These are phyloP conservation scores for Pollenia amentaria DNA, from an alignment of 2,888 invertebrate species.

Conservation along the genomic window DNA sequence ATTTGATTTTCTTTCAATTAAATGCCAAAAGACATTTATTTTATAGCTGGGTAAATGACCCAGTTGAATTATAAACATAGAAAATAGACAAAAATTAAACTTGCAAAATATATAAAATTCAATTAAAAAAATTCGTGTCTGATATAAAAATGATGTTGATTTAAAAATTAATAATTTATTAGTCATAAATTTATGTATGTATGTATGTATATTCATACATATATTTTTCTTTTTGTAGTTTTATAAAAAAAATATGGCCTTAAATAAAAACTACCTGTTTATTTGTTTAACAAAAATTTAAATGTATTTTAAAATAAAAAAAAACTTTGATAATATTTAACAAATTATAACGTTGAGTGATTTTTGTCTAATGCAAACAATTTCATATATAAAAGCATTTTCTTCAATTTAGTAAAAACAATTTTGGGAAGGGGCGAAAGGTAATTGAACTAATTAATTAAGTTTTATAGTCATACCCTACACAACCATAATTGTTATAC, in stretches of 20 bases:
- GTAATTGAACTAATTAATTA: too few species aligned
- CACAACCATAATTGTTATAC: too few species aligned
- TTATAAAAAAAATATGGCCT: constrained; percentile 3
- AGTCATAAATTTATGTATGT: constrained; percentile 5
- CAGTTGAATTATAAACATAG: constrained; percentile 31
- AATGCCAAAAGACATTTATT: constrained; percentile 30
- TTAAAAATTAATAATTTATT: constrained; percentile 2
- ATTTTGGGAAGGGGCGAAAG: too few species aligned
- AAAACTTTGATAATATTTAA: not conserved
- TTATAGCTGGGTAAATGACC: constrained; percentile 47
- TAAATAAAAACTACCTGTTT: constrained; percentile 30
- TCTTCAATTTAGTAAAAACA: too few species aligned
- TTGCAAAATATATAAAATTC: constrained; percentile 11
- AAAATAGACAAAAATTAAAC: not conserved
- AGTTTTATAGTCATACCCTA: too few species aligned
- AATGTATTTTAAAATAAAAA: not conserved
- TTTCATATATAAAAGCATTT: too few species aligned
- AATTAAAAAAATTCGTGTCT: not conserved
- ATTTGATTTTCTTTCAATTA: constrained; percentile 15
- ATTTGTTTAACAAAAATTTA: constrained; percentile 19
- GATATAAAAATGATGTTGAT: not conserved
- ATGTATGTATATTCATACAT: not conserved
- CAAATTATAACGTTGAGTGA: not conserved
- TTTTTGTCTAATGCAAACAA: not conserved
- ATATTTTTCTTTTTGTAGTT: not conserved